Evolutionary conservation across 2,113 vertebrate species (phyloP).

Genomic region (Elachura formosa): DNA sequence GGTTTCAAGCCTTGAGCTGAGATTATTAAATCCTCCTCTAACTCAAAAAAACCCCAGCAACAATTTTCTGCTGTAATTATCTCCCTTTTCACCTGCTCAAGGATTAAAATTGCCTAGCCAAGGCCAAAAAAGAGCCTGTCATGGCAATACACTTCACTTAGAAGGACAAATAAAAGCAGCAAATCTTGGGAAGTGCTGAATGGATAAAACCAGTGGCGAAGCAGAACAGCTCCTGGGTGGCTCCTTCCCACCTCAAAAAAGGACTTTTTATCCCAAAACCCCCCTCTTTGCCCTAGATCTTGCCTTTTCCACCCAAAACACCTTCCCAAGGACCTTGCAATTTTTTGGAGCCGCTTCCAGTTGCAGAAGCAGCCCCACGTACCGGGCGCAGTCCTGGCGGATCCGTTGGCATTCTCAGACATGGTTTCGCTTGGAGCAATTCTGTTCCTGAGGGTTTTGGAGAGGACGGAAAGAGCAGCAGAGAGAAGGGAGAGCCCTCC

Average conservation of each 20-base stretch:
- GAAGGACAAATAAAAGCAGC: neutral
- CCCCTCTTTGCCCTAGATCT: neutral
- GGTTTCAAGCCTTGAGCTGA: neutral
- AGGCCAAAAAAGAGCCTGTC: neutral
- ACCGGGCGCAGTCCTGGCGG: slow-evolving; percentile 71
- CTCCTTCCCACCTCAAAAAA: neutral
- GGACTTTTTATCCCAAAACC: neutral
- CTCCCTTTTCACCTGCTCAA: neutral
- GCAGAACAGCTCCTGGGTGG: neutral
- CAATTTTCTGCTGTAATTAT: too few relatives aligned
- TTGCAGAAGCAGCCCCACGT: neutral
- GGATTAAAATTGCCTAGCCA: neutral
- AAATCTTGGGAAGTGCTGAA: neutral
- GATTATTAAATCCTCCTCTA: neutral
- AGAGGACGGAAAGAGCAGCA: neutral
- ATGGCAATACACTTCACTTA: rapidly evolving
- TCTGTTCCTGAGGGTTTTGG: neutral
- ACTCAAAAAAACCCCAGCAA: neutral
- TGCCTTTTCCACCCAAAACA: neutral
- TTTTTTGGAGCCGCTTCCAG: neutral
- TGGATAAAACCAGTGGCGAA: rapidly evolving
- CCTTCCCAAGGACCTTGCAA: neutral
- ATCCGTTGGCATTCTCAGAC: slow-evolving; percentile 62
- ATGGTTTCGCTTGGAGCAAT: neutral
- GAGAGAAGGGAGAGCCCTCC: neutral